A percentile compares a stretch with the other conserved stretches of the same genome.
phyloP scores from a whole-genome alignment of 2,113 vertebrate genomes.

The Rhinopomastus cyanomelas region DNA sequence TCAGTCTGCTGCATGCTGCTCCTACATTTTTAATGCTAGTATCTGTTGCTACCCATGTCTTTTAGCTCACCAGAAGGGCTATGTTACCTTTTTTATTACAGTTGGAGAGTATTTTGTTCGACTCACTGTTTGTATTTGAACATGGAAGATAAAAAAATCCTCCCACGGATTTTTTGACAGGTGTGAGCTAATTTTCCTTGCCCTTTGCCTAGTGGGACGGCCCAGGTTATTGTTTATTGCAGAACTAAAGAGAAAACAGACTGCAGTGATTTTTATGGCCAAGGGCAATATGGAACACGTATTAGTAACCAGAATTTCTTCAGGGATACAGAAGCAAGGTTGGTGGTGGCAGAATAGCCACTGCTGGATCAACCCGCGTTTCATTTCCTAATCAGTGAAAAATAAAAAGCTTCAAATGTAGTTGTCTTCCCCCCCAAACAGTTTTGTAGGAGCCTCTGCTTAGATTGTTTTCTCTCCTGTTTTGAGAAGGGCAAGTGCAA shows the following conservation, averaged over 20 bases:
- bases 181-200: background rate
- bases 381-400: rapidly evolving
- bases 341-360: background rate
- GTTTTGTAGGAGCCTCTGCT: background rate
- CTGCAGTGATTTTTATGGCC: background rate
- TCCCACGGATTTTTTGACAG: background rate
- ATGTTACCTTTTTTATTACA: background rate
- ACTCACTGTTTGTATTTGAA: background rate
- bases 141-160: background rate
- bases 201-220: background rate
- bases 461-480: background rate
- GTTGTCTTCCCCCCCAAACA: background rate
- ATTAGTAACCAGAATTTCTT: background rate
- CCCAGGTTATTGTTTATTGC: background rate
- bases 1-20: background rate
- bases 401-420: background rate
- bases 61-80: background rate
- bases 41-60: background rate
- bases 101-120: background rate
- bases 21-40: background rate
- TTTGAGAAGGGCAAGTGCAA: background rate
- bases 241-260: background rate
- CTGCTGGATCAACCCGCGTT: background rate
- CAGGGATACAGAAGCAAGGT: background rate
- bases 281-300: background rate